Conservation (phyloP, 23 tunicate genomes). For the Phallusia fumigata region DNA sequence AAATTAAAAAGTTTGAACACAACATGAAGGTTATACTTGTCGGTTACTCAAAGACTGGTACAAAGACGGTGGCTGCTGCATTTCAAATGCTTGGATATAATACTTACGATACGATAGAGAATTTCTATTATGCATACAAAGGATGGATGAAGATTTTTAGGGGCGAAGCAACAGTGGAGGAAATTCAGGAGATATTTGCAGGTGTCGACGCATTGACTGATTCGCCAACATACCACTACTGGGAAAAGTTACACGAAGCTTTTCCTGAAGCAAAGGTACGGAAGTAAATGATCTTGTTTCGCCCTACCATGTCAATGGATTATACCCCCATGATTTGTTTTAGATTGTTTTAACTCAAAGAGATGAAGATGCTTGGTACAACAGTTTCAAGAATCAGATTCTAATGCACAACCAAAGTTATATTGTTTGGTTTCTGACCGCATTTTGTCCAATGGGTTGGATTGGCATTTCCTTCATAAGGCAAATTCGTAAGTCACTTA, state of each 20-base stretch:
- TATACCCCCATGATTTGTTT: background rate
- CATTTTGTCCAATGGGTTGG: background rate
- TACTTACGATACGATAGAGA: constrained; percentile 1
- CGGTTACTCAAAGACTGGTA: constrained; percentile 10
- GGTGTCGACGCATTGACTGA: background rate
- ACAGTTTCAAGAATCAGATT: background rate
- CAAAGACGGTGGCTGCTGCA: constrained; percentile 7
- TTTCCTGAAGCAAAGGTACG: constrained; percentile 6
- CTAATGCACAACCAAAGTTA: background rate
- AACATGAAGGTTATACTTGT: constrained; percentile 6
- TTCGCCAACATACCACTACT: background rate
- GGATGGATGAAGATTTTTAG: background rate
- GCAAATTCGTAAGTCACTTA: no score
- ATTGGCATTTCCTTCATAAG: no score
- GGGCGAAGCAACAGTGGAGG: background rate
- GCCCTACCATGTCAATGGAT: no score
- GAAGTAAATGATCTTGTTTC: no score
- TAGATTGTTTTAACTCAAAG: background rate
- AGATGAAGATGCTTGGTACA: constrained; percentile 6
- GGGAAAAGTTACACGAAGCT: background rate
- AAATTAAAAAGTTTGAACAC: no score
- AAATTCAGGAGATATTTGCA: background rate
- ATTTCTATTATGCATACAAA: background rate
- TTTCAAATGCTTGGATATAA: background rate
- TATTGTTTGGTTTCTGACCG: background rate